Conservation (phyloP, 2,888 invertebrate species). For the Branchellion lobata region DNA sequence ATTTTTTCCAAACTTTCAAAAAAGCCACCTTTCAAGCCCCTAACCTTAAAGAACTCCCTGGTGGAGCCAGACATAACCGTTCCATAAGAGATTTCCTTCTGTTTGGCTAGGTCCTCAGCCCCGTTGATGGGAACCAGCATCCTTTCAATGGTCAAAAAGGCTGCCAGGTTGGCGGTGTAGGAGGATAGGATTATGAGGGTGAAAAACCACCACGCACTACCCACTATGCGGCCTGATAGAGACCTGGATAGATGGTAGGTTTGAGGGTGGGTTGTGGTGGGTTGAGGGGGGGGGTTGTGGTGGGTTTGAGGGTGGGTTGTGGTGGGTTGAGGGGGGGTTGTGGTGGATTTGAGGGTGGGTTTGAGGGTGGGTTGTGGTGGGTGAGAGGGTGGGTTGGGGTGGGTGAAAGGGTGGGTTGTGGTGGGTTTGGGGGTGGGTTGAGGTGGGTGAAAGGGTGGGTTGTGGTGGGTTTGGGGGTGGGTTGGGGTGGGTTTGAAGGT, state of each 20-base stretch:
- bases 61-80: constrained; percentile 76
- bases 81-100: constrained; percentile 67
- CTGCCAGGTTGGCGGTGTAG: constrained; percentile 91
- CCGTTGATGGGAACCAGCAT: constrained; percentile 92
- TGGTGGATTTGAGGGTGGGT: too few relatives aligned
- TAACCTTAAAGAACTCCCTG: constrained; percentile 80
- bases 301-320: neutral
- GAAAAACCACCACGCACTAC: constrained; percentile 96
- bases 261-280: too few relatives aligned
- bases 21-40: too few relatives aligned
- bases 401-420: too few relatives aligned
- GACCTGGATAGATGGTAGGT: constrained; percentile 70
- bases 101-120: constrained; percentile 82
- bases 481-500: too few relatives aligned
- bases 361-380: too few relatives aligned
- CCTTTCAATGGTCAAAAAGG: constrained; percentile 92
- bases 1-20: neutral
- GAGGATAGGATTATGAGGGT: constrained; percentile 69
- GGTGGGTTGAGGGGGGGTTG: too few relatives aligned
- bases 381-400: too few relatives aligned
- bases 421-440: too few relatives aligned
- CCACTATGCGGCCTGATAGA: constrained; percentile 70
- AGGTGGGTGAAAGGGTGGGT: too few relatives aligned
- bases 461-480: too few relatives aligned
- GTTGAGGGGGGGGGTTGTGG: neutral